These are phyloP conservation scores for Anguilla obscura DNA, from an alignment of 2,797 vertebrate species.

Conservation along the genomic window DNA sequence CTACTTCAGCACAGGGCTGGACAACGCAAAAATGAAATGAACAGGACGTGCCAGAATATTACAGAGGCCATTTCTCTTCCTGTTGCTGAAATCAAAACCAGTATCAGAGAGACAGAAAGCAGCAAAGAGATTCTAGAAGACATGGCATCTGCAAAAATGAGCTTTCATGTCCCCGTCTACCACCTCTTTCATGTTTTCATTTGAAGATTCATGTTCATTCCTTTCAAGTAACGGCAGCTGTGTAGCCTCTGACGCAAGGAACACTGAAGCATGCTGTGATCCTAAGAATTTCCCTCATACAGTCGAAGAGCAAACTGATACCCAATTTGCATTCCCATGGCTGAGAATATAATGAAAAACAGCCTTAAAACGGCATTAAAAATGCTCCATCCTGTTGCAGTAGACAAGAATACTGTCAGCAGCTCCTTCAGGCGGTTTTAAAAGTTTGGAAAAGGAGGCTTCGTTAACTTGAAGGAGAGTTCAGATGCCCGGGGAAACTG, in stretches of 20 bases:
- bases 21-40: constrained; percentile 1
- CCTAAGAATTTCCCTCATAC: background rate
- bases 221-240: background rate
- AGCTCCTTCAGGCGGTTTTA: background rate
- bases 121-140: background rate
- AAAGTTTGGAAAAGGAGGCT: background rate
- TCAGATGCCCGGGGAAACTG: background rate
- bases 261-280: background rate
- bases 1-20: background rate
- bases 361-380: background rate
- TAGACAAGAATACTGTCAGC: background rate
- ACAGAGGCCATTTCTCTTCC: constrained; percentile 1
- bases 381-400: background rate
- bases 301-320: background rate
- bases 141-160: background rate
- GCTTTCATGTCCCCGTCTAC: background rate
- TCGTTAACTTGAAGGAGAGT: background rate
- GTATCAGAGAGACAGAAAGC: background rate
- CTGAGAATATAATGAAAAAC: background rate
- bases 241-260: background rate
- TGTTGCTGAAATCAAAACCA: background rate
- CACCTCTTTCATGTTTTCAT: background rate
- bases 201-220: background rate
- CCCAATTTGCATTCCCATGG: background rate
- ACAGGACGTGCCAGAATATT: background rate